Base-by-base conservation (phyloP, 64 coral and sea anemone genomes). In the Acropora tenuis region DNA sequence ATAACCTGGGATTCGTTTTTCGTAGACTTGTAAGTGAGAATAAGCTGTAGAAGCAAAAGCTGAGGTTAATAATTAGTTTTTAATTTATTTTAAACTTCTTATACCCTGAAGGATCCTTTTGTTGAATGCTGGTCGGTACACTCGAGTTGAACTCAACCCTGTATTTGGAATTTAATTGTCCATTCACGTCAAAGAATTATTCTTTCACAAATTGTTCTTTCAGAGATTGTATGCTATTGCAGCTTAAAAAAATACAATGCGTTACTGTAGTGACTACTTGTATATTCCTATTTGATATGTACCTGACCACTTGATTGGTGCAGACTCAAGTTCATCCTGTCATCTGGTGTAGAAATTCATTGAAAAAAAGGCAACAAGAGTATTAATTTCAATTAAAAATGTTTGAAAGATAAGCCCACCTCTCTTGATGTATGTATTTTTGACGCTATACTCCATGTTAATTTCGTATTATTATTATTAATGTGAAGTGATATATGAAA, bases 251-350 rank as follows among this genome's bases (percentile, higher is more conserved):
- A 30, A 30, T 30, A 30, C 30, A 30, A 30, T 30, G 30, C 0
- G 30, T 30, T 30, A 30, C 30, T 30, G 30, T 30, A 63, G 60
- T 13, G 60, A 13, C 16, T 12, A 2, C 11, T 13, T 13, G 11
- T 13, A 11, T 63, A 13, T 63, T 63, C 60, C 60, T 10, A 55
- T 5, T 12, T 7, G 13, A 13, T 63, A 63, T 4, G 42, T 85
- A 85, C 82, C 82, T 85, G 65, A 1, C 82, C 82, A 72, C 82
- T 85, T 48, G 61, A 48, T 46, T 71, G 82, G 7, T 90, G 19
- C 57, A 90, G 48, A 68, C 79, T 65, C 12, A 73, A 4, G 43
- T 83, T 15, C 47, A 75, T 68, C 30, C 61, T 82, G 20, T 82
- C 46, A 40, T 53, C 58, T 63, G n/a, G 5, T 59, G 57, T 30